A percentile compares a stretch with the other conserved stretches of the same genome.
Conservation (phyloP, 2,888 invertebrate genomes). For the Diaphora mendica region DNA sequence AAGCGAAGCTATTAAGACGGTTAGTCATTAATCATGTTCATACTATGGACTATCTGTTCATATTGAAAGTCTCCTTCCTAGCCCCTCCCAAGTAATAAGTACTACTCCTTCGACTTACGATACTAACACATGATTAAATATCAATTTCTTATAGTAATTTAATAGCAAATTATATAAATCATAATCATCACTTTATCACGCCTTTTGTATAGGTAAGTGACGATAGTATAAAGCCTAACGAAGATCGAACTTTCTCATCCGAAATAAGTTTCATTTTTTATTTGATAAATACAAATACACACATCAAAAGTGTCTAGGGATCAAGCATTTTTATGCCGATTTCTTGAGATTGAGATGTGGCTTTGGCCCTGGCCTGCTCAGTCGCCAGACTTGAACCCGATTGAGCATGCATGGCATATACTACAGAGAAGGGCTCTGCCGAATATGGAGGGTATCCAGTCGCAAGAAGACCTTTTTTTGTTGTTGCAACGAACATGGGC, state of each 20-base stretch:
- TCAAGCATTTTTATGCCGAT: too few species aligned
- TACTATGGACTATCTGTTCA: conserved; percentile 26
- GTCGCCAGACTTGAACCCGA: too few species aligned
- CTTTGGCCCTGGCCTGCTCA: too few species aligned
- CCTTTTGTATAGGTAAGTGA: neutral
- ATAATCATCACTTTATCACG: neutral
- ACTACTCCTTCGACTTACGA: neutral
- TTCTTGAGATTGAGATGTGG: too few species aligned
- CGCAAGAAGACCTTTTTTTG: too few species aligned
- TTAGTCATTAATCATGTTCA: conserved; percentile 45
- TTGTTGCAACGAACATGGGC: too few species aligned
- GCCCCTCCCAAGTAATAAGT: conserved; percentile 7
- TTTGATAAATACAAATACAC: too few species aligned
- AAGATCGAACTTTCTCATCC: neutral
- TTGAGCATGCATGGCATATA: too few species aligned
- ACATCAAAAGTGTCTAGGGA: too few species aligned
- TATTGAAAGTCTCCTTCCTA: conserved; percentile 16
- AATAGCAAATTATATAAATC: neutral
- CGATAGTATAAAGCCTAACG: neutral
- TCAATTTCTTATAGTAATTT: neutral
- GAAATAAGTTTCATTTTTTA: neutral
- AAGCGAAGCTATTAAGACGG: conserved; percentile 35
- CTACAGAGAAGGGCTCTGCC: too few species aligned
- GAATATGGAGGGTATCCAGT: too few species aligned
- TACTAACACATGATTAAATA: neutral